phyloP scores from a whole-genome alignment of 2,888 invertebrate genomes.

The Drosophila subquinaria region DNA sequence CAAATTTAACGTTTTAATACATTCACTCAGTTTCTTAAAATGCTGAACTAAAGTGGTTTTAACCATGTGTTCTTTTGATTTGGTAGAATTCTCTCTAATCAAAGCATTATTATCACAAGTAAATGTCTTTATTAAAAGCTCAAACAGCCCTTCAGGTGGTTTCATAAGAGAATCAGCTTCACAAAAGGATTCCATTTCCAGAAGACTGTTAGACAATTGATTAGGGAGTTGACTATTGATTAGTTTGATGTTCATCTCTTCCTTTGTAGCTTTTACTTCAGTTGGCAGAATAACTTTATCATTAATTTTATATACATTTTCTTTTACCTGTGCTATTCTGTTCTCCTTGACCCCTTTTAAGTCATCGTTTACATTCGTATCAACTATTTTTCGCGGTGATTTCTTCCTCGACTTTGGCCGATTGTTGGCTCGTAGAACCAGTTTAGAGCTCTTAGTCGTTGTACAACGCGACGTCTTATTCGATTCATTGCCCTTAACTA shows the following conservation, averaged over 20 bases:
- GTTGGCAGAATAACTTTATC: not conserved
- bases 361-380: not conserved
- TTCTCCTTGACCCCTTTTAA: not conserved
- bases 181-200: not conserved
- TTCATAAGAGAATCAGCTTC: not conserved
- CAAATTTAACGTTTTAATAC: not conserved
- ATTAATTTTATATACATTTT: not conserved
- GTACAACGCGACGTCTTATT: not conserved
- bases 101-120: not conserved
- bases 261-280: not conserved
- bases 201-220: not conserved
- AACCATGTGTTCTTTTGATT: not conserved
- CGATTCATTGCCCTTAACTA: conserved; percentile 2
- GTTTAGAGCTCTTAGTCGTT: not conserved
- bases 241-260: not conserved
- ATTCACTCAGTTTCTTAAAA: not conserved
- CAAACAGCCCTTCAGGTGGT: not conserved
- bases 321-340: not conserved
- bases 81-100: not conserved
- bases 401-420: not conserved
- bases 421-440: conserved; percentile 9
- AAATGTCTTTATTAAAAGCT: not conserved
- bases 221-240: not conserved
- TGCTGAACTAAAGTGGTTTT: no score
- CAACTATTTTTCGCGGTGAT: not conserved